A percentile compares a stretch with the other conserved stretches of the same genome.
Evolutionary conservation across 2,797 vertebrate species (phyloP).

Genomic region (Silurus lanzhouensis): DNA sequence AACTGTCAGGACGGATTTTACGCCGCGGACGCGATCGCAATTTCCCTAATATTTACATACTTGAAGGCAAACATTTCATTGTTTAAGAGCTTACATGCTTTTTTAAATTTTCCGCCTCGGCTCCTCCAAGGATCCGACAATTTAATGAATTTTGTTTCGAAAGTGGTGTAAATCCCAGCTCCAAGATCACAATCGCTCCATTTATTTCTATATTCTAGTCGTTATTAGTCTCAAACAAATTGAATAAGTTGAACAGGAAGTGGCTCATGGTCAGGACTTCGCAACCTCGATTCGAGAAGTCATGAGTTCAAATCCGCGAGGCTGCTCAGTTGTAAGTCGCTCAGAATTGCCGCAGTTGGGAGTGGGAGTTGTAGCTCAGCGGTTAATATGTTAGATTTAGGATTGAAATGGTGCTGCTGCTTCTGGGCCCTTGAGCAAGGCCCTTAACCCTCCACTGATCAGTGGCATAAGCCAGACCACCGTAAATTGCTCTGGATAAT

Average conservation of each 20-base stretch:
- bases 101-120: not conserved
- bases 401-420: too few relatives aligned
- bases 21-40: not conserved
- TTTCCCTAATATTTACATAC: not conserved
- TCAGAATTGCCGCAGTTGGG: too few relatives aligned
- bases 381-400: too few relatives aligned
- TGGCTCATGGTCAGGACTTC: too few relatives aligned
- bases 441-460: too few relatives aligned
- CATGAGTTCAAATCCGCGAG: too few relatives aligned
- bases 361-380: too few relatives aligned
- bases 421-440: too few relatives aligned
- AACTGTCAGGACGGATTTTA: conserved; percentile 1
- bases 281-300: too few relatives aligned
- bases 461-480: too few relatives aligned
- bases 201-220: not conserved
- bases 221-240: not conserved
- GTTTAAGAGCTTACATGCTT: not conserved
- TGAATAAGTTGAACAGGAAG: not conserved
- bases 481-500: too few relatives aligned
- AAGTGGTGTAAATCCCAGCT: not conserved
- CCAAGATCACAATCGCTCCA: not conserved
- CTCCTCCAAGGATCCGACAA: not conserved
- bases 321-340: too few relatives aligned
- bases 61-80: not conserved
- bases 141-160: not conserved